phyloP scores from a whole-genome alignment of 2,888 invertebrate species.

The Escarpia spicata region DNA sequence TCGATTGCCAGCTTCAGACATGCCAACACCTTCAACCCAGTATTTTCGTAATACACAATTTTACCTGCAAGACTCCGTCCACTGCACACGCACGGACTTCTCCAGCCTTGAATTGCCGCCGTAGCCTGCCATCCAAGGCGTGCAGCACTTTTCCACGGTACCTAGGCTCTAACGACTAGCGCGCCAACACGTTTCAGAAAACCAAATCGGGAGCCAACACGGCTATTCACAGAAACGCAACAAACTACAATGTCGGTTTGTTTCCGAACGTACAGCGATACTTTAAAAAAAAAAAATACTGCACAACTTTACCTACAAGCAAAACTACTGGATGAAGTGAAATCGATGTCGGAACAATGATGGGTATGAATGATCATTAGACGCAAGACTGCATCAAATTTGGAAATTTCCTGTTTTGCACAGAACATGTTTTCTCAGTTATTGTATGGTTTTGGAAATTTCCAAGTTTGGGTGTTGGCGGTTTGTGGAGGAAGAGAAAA shows the following conservation, averaged over 20 bases:
- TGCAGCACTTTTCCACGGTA: neutral
- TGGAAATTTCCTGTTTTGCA: slow-evolving; percentile 7
- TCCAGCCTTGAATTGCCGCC: neutral
- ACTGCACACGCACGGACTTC: neutral
- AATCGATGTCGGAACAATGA: neutral
- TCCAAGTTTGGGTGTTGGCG: slow-evolving; percentile 13
- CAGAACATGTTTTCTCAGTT: neutral
- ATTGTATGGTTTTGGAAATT: neutral
- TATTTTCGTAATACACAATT: neutral
- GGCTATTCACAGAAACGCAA: neutral
- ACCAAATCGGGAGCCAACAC: neutral
- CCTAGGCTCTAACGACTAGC: neutral
- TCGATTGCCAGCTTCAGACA: neutral
- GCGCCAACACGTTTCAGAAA: slow-evolving; percentile 3
- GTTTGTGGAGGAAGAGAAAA: slow-evolving; percentile 6
- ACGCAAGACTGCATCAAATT: slow-evolving; percentile 4
- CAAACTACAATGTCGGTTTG: neutral
- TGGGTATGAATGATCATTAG: neutral
- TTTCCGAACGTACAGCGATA: neutral
- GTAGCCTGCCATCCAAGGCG: neutral
- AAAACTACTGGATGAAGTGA: slow-evolving; percentile 5
- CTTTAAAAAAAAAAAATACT: neutral
- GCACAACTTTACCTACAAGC: neutral
- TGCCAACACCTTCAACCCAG: neutral
- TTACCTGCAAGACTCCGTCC: neutral